Percentiles rank a stretch among this genome's conserved stretches.
These are phyloP conservation scores for Corynorhinus townsendii DNA, from an alignment of 2,113 vertebrate species.

Conservation along the genomic window DNA sequence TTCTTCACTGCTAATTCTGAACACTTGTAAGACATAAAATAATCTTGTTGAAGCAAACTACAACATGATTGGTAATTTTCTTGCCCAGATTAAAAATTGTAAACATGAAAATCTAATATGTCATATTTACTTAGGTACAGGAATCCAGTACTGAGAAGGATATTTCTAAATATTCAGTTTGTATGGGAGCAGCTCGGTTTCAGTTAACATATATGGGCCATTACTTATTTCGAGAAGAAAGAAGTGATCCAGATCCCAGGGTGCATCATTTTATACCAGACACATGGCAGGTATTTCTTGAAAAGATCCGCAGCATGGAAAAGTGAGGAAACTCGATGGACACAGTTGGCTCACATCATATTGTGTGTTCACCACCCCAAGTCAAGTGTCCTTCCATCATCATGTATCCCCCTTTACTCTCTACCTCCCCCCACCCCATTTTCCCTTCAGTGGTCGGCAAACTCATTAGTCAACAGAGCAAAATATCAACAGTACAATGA, in stretches of 20 bases:
- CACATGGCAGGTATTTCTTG: conserved; percentile 75
- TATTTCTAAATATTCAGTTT: conserved; percentile 1
- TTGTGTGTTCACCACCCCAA: neutral
- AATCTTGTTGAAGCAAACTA: neutral
- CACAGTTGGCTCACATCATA: neutral
- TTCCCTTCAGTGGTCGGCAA: no score
- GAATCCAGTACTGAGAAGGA: neutral
- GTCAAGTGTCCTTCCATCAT: no score
- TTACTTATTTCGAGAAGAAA: conserved; percentile 76
- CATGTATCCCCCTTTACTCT: no score
- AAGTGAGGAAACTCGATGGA: neutral
- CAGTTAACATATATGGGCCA: conserved; percentile 76
- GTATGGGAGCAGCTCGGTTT: conserved; percentile 72
- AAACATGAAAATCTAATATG: neutral
- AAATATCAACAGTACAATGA: no score
- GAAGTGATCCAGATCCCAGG: conserved; percentile 75
- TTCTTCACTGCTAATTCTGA: neutral
- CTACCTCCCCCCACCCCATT: no score
- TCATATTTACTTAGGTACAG: neutral
- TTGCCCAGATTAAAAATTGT: neutral
- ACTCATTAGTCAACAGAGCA: no score
- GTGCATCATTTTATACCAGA: conserved; percentile 79
- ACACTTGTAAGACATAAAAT: neutral
- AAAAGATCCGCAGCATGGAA: neutral
- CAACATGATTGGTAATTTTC: neutral